These are phyloP conservation scores for Pseudomugil tenellus DNA, from an alignment of 2,797 vertebrate species.

Conservation along the genomic window DNA sequence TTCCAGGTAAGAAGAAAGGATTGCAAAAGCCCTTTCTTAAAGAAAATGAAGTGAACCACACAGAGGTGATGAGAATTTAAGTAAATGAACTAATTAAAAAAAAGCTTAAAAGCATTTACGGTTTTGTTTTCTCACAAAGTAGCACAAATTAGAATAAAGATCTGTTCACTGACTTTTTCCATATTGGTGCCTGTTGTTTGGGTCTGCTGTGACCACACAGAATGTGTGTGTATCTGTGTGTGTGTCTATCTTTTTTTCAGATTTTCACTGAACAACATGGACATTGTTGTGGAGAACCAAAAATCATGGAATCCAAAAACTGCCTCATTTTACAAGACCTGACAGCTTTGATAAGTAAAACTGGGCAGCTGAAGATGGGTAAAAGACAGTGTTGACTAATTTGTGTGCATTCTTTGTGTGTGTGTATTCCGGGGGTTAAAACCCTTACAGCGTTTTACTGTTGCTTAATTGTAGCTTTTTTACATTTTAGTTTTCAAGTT, in stretches of 20 bases:
- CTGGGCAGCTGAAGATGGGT: constrained; percentile 18
- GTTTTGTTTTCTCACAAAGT: constrained; percentile 51
- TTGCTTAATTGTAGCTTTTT: not conserved
- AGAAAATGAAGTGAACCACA: constrained; percentile 3
- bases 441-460: not conserved
- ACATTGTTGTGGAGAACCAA: constrained; percentile 39
- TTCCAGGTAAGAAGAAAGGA: constrained; percentile 26
- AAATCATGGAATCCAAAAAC: constrained; percentile 53
- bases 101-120: constrained; percentile 31
- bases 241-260: constrained; percentile 18
- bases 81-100: constrained; percentile 21
- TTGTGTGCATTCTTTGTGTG: constrained; percentile 16
- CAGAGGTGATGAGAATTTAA: constrained; percentile 11
- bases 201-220: constrained; percentile 66
- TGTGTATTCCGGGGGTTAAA: constrained; percentile 8
- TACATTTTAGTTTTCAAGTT: not conserved
- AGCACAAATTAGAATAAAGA: constrained; percentile 63
- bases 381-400: constrained; percentile 35
- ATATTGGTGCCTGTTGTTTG: constrained; percentile 72
- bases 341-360: constrained; percentile 59
- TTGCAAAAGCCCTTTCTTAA: constrained; percentile 4
- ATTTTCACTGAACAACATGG: constrained; percentile 52
- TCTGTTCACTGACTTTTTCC: constrained; percentile 69
- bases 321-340: constrained; percentile 49
- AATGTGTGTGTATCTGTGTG: constrained; percentile 26